Conservation (phyloP, 2,113 vertebrate species). For the Burhinus oedicnemus region DNA sequence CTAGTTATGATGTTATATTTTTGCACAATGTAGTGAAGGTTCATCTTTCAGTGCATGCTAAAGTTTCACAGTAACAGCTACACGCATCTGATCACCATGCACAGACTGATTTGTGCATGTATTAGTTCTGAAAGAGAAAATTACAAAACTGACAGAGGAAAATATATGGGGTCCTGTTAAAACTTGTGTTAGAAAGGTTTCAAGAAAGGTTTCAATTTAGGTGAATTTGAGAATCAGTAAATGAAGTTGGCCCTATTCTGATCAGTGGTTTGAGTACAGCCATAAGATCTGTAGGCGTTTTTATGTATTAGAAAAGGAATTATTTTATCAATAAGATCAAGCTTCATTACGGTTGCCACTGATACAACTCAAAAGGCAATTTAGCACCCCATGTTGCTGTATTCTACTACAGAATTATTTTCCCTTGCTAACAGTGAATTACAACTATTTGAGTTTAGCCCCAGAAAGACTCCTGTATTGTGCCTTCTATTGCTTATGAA, state of each 20-base stretch:
- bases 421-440: not conserved
- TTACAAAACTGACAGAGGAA: not conserved
- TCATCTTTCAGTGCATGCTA: conserved; percentile 31
- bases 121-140: conserved; percentile 50
- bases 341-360: not conserved
- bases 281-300: not conserved
- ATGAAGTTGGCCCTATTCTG: not conserved
- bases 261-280: not conserved
- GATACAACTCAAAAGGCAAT: not conserved
- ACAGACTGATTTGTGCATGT: conserved; percentile 44
- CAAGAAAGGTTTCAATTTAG: conserved; percentile 60
- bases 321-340: not conserved
- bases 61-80: conserved; percentile 24
- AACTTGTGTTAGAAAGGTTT: conserved; percentile 47
- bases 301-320: not conserved
- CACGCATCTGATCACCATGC: conserved; percentile 15
- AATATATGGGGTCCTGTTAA: conserved; percentile 12
- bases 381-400: not conserved
- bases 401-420: not conserved
- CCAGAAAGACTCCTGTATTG: not conserved
- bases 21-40: conserved; percentile 21
- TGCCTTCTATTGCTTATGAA: not conserved
- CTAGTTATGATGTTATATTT: conserved; percentile 55
- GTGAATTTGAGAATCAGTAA: not conserved
- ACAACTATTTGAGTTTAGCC: not conserved